Percentiles rank a stretch among this genome's conserved stretches.
Conservation (phyloP, 2,888 invertebrate genomes). For the Cryptosula pallasiana region DNA sequence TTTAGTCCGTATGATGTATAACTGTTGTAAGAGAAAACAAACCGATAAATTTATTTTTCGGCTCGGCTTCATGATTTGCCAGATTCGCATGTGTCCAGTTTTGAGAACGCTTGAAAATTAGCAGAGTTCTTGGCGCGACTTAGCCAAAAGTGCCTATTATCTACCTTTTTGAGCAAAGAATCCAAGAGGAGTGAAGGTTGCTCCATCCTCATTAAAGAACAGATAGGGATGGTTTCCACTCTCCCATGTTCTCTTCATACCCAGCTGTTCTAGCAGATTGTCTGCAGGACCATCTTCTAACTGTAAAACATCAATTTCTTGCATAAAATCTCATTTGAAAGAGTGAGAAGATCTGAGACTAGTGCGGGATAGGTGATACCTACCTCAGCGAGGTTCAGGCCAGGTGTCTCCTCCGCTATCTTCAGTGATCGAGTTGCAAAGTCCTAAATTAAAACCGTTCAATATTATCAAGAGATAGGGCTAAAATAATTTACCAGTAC, state of each 20-base stretch:
- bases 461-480: too few species aligned
- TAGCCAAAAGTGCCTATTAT: not conserved
- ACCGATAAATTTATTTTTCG: too few species aligned
- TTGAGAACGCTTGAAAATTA: too few species aligned
- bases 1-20: too few species aligned
- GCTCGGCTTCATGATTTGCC: too few species aligned
- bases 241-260: conserved; percentile 38
- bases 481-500: too few species aligned
- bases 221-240: conserved; percentile 48
- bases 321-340: not conserved
- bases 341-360: not conserved
- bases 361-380: too few species aligned
- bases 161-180: conserved; percentile 35
- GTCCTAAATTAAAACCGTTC: too few species aligned
- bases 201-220: conserved; percentile 44
- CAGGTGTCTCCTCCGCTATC: conserved; percentile 38
- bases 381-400: conserved; percentile 10
- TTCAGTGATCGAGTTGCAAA: conserved; percentile 38
- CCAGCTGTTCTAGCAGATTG: conserved; percentile 30
- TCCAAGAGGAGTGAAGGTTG: conserved; percentile 47
- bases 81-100: too few species aligned
- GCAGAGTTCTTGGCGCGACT: too few species aligned
- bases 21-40: too few species aligned
- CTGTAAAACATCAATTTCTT: not conserved
- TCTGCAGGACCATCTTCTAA: conserved; percentile 25